Percentiles rank a stretch among this genome's conserved stretches.
phyloP scores from a whole-genome alignment of 2,797 vertebrate genomes.

The Emys orbicularis region DNA sequence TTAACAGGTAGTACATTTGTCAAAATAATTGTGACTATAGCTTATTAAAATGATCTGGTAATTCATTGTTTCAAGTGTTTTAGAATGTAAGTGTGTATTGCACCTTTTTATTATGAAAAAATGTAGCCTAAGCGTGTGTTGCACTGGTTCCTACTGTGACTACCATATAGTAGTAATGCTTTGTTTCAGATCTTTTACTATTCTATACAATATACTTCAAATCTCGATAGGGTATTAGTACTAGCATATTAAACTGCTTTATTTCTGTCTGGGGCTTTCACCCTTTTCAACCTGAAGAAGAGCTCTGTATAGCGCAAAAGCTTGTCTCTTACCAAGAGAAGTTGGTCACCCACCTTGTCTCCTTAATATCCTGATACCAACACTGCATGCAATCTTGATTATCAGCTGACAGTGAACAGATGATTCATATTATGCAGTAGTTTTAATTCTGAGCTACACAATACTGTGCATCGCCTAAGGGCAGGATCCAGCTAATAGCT shows the following conservation, averaged over 20 bases:
- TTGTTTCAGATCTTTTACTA: constrained; percentile 3
- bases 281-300: not conserved
- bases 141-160: not conserved
- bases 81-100: not conserved
- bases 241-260: not conserved
- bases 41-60: not conserved
- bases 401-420: not conserved
- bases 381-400: not conserved
- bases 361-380: not conserved
- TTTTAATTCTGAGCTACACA: not conserved
- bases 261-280: not conserved
- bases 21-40: not conserved
- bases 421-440: not conserved
- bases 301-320: not conserved
- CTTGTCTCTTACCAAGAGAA: not conserved
- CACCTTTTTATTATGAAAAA: not conserved
- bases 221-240: not conserved
- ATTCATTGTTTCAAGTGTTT: not conserved
- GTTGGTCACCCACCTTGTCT: not conserved
- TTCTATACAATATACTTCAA: not conserved
- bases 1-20: not conserved
- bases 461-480: not conserved
- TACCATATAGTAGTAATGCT: not conserved
- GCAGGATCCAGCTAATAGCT: not conserved
- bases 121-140: not conserved